phyloP scores from a whole-genome alignment of 2,797 vertebrate genomes.

The Pseudochirops corinnae region DNA sequence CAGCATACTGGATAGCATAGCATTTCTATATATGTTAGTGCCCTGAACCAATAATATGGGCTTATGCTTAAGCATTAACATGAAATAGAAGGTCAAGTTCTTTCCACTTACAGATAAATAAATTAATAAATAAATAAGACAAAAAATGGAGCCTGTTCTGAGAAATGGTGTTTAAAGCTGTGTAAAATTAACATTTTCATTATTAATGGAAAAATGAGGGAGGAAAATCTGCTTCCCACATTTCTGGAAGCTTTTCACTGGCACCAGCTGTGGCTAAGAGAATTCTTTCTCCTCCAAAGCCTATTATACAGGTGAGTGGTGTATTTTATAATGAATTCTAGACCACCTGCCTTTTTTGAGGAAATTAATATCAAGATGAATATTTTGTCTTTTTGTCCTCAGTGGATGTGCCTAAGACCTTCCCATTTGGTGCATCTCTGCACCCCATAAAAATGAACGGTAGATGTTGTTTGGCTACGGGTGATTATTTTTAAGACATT shows the following conservation, averaged over 20 bases:
- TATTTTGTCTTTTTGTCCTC: slow-evolving; percentile 6
- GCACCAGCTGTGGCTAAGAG: slow-evolving; percentile 57
- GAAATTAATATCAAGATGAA: slow-evolving; percentile 55
- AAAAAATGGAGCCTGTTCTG: slow-evolving; percentile 34
- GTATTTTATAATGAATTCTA: slow-evolving; percentile 64
- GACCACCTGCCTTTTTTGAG: slow-evolving; percentile 61
- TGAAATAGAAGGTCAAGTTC: slow-evolving; percentile 52
- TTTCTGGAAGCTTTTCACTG: slow-evolving; percentile 65
- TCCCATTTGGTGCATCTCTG: slow-evolving; percentile 50
- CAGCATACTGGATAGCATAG: neutral
- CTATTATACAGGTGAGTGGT: slow-evolving; percentile 56
- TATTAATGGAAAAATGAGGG: slow-evolving; percentile 58
- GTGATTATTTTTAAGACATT: slow-evolving; percentile 33
- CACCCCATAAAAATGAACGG: slow-evolving; percentile 5
- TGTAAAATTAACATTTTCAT: slow-evolving; percentile 65
- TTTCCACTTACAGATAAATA: slow-evolving; percentile 52
- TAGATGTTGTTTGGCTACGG: neutral
- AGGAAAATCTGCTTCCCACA: slow-evolving; percentile 50
- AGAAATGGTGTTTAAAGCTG: slow-evolving; percentile 50
- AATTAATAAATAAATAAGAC: neutral
- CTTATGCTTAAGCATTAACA: neutral
- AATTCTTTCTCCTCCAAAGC: slow-evolving; percentile 51
- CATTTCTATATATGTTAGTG: slow-evolving; percentile 22
- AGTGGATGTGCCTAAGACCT: slow-evolving; percentile 54
- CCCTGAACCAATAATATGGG: neutral